phyloP scores from a whole-genome alignment of 2,888 invertebrate genomes.

The Papilio demoleus region DNA sequence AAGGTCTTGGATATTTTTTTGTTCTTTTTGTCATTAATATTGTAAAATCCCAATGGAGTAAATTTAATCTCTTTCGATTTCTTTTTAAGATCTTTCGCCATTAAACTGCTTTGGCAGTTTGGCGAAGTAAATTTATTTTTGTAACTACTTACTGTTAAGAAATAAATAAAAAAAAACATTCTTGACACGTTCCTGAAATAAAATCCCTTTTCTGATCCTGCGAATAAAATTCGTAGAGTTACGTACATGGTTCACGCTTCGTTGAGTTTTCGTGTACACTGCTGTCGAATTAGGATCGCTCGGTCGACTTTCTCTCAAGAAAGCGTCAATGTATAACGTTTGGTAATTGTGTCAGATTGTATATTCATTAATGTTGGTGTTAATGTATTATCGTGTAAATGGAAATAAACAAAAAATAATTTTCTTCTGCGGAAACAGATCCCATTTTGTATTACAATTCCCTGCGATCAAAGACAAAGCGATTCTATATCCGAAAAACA shows the following conservation, averaged over 20 bases:
- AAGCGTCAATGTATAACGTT: constrained; percentile 32
- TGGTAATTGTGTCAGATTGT: neutral
- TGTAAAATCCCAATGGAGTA: too few relatives aligned
- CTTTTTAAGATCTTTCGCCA: too few relatives aligned
- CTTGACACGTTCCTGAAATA: constrained; percentile 50
- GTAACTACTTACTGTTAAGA: too few relatives aligned
- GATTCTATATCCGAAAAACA: constrained; percentile 40
- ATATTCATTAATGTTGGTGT: too few relatives aligned
- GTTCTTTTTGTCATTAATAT: too few relatives aligned
- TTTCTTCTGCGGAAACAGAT: neutral
- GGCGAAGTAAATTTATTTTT: too few relatives aligned
- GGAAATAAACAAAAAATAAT: neutral
- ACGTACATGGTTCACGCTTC: constrained; percentile 47
- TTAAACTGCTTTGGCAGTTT: too few relatives aligned
- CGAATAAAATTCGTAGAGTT: constrained; percentile 46
- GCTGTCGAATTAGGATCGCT: constrained; percentile 30
- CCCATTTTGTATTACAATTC: constrained; percentile 13
- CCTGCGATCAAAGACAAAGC: constrained; percentile 22
- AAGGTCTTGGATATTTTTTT: too few relatives aligned
- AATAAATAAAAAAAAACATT: constrained; percentile 48
- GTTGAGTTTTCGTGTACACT: constrained; percentile 45
- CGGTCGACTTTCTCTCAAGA: constrained; percentile 36
- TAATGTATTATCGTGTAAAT: neutral
- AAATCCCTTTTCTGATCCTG: constrained; percentile 45
- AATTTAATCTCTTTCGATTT: too few relatives aligned